Base-by-base conservation (phyloP, 2,113 vertebrate species). In the Carollia perspicillata region DNA sequence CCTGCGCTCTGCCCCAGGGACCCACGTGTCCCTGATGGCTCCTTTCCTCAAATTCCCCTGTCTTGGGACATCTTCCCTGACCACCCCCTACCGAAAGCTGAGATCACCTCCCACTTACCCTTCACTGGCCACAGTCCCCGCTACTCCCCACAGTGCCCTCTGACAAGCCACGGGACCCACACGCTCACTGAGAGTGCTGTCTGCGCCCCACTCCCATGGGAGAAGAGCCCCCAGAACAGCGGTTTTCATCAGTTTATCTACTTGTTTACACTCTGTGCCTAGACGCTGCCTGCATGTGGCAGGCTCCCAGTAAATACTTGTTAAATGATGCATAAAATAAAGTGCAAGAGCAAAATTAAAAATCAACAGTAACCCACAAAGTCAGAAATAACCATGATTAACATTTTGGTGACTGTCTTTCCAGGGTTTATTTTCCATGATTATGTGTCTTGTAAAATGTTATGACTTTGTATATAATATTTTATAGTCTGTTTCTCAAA, bases 401-500 rank as follows among this genome's bases (percentile, higher is more conserved):
- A 65, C 1, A 28, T 75, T 93, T 93, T 86, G 69, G 18, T 90
- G n/a, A 93, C 8, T 65, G 4, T 44, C 30, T 89, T 89, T 83
- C 33, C 66, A 44, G 8, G 80, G 14, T 79, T 88, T 80, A 85
- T 88, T 85, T 47, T 83, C 37, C 16, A n/a, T 51, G 55, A 88
- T 93, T 74, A 66, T 63, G 28, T 75, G 33, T 90, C 26, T 74
- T 71, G 0, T 72, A 84, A 93, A 95, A 47, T 96, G 51, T 63
- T 91, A 55, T 28, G 17, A 58, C 72, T 37, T 35, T 49, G 6
- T 42, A 44, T 68, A 20, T n/a, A 65, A 40, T 92, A 55, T 60
- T 92, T 79, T 92, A 8, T 66, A 94, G 63, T 74, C 14, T 63
- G n/a, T 16, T 89, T 93, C 68, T 72, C 79, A 79, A 71, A 84